Conservation (phyloP, 1,140 invertebrate species). For the Holotrichia oblita region DNA sequence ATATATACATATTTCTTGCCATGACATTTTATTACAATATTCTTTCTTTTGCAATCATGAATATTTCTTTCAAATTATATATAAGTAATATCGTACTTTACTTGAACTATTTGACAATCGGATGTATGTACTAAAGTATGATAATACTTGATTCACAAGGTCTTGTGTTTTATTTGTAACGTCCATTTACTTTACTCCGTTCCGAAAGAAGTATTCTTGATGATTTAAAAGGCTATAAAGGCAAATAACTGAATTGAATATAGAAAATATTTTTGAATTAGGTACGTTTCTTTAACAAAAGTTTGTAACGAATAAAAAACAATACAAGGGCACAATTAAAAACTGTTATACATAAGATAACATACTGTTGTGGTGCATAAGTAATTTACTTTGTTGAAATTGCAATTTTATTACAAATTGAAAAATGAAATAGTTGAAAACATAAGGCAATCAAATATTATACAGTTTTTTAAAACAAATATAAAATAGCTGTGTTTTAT, state of each 20-base stretch:
- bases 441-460: slow-evolving; percentile 58
- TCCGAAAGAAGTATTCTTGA: slow-evolving; percentile 21
- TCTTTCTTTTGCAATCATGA: slow-evolving; percentile 10
- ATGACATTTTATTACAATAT: slow-evolving; percentile 48
- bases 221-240: slow-evolving; percentile 42
- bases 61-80: slow-evolving; percentile 15
- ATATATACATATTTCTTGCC: slow-evolving; percentile 51
- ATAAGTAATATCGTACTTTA: not conserved
- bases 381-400: slow-evolving; percentile 55
- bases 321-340: slow-evolving; percentile 59
- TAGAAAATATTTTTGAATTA: slow-evolving; percentile 41
- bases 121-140: slow-evolving; percentile 11
- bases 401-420: slow-evolving; percentile 54
- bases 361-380: slow-evolving; percentile 54
- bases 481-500: slow-evolving; percentile 59
- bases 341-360: slow-evolving; percentile 56
- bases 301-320: slow-evolving; percentile 45
- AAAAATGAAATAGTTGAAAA: slow-evolving; percentile 45
- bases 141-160: not conserved
- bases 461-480: slow-evolving; percentile 56
- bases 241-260: slow-evolving; percentile 41
- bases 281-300: slow-evolving; percentile 25
- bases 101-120: slow-evolving; percentile 22
- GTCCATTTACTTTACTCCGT: not conserved
- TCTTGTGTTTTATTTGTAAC: not conserved